A percentile compares a stretch with the other conserved stretches of the same genome.
Conservation (phyloP, 2,888 invertebrate species). For the Caenorhabditis parvicauda region DNA sequence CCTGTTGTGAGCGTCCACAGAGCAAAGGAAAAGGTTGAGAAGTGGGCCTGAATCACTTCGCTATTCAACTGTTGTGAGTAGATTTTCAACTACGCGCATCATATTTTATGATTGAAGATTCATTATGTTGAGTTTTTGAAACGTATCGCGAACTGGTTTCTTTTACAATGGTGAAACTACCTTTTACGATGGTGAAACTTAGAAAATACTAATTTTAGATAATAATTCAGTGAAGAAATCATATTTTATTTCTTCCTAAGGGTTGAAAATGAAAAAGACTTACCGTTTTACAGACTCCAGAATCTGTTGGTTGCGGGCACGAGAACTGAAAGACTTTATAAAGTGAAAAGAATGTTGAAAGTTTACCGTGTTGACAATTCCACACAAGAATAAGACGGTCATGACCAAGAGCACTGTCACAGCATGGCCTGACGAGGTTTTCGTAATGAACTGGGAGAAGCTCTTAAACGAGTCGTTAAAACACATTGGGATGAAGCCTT, state of each 20-base stretch:
- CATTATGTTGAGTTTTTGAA: too few relatives aligned
- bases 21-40: conserved; percentile 52
- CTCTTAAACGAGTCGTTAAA: conserved; percentile 34
- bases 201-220: too few relatives aligned
- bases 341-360: background rate
- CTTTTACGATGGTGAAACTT: too few relatives aligned
- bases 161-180: too few relatives aligned
- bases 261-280: background rate
- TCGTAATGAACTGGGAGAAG: conserved; percentile 59
- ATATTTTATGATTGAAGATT: too few relatives aligned
- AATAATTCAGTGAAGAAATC: too few relatives aligned
- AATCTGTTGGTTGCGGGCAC: conserved; percentile 36
- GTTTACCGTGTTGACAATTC: conserved; percentile 58
- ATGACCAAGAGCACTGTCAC: conserved; percentile 55
- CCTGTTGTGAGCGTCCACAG: conserved; percentile 57
- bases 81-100: too few relatives aligned
- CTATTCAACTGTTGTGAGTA: too few relatives aligned
- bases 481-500: background rate
- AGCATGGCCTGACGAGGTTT: conserved; percentile 57
- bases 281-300: conserved; percentile 21
- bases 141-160: too few relatives aligned
- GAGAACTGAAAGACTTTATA: conserved; percentile 41
- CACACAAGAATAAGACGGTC: conserved; percentile 54
- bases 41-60: conserved; percentile 49
- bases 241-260: background rate